phyloP scores from a whole-genome alignment of 2,113 vertebrate species.

The Anoura caudifer region DNA sequence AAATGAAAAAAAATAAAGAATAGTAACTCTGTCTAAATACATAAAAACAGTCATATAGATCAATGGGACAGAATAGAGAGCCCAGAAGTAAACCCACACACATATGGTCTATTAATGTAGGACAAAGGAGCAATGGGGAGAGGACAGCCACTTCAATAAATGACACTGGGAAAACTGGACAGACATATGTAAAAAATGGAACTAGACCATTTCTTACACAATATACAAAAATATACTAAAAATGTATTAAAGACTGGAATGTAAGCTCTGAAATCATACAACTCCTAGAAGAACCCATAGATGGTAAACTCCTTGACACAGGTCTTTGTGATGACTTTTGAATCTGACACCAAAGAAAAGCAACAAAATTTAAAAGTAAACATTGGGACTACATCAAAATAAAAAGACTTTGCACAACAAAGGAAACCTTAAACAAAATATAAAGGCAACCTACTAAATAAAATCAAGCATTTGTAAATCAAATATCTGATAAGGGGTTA shows the following conservation, averaged over 20 bases:
- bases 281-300: not conserved
- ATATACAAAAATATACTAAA: not conserved
- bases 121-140: not conserved
- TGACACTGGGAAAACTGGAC: not conserved
- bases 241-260: not conserved
- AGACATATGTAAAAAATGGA: not conserved
- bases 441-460: not conserved
- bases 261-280: not conserved
- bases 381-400: not conserved
- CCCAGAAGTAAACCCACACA: not conserved
- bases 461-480: not conserved
- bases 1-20: not conserved
- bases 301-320: not conserved
- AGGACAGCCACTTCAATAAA: not conserved
- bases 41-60: not conserved
- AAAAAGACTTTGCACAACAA: not conserved
- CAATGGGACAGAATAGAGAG: not conserved
- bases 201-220: not conserved
- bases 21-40: not conserved
- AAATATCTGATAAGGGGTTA: not conserved
- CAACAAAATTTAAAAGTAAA: not conserved
- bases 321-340: not conserved
- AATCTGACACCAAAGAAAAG: not conserved
- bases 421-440: not conserved
- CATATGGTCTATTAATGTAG: not conserved